Conservation (phyloP, 2,797 vertebrate genomes). For the Bradypus variegatus region DNA sequence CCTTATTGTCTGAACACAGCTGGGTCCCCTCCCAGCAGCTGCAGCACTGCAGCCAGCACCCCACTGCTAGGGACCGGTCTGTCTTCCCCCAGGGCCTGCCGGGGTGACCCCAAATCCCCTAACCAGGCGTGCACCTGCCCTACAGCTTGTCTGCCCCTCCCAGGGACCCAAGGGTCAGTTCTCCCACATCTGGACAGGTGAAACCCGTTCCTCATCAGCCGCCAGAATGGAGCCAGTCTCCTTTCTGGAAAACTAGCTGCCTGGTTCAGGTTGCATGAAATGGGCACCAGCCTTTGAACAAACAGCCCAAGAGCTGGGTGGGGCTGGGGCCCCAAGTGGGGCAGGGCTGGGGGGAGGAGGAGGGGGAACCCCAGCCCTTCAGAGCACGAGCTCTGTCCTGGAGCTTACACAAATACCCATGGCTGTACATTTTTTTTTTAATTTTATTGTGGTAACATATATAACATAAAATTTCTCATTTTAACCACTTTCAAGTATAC, state of each 20-base stretch:
- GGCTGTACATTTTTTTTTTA: background rate
- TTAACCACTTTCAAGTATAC: too few species aligned
- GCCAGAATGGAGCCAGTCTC: slow-evolving; percentile 1
- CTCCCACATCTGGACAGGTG: slow-evolving; percentile 29
- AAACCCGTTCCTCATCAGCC: slow-evolving; percentile 26
- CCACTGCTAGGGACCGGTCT: background rate
- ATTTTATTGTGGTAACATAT: too few species aligned
- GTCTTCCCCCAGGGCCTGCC: background rate
- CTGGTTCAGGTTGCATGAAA: slow-evolving; percentile 42
- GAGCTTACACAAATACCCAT: background rate
- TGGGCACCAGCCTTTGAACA: slow-evolving; percentile 36
- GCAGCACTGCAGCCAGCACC: background rate
- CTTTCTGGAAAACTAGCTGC: background rate
- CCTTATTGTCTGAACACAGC: background rate
- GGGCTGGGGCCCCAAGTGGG: background rate
- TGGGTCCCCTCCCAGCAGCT: background rate
- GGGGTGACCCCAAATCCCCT: background rate
- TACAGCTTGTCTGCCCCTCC: background rate
- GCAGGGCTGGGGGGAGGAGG: background rate
- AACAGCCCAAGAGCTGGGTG: background rate
- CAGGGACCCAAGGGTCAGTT: background rate
- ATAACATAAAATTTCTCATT: too few species aligned
- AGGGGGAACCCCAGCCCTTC: background rate
- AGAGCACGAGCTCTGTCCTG: background rate
- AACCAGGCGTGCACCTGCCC: background rate